These are phyloP conservation scores for Pantelozetes paolii DNA, from an alignment of 2,888 invertebrate genomes.

Conservation along the genomic window DNA sequence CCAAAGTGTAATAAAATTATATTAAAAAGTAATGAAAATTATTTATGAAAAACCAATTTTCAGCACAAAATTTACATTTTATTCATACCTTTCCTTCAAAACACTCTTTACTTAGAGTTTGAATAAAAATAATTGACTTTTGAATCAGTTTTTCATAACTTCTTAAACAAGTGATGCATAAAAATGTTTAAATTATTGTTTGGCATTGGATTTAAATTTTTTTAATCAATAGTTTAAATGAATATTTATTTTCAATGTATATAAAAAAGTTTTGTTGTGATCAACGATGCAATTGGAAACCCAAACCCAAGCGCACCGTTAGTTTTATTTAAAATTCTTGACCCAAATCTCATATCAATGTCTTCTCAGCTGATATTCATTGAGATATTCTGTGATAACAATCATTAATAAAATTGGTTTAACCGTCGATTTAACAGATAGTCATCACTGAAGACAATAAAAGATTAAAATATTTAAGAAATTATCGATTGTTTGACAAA, in stretches of 20 bases:
- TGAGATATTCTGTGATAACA: not conserved
- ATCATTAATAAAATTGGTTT: not conserved
- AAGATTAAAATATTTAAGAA: not conserved
- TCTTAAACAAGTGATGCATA: too few species aligned
- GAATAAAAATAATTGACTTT: too few species aligned
- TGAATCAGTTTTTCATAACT: too few species aligned
- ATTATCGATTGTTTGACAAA: not conserved
- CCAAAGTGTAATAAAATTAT: too few species aligned
- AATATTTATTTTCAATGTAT: not conserved
- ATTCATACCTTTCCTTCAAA: too few species aligned
- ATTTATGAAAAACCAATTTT: too few species aligned
- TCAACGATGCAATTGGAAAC: not conserved
- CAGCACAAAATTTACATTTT: too few species aligned
- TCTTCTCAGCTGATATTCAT: not conserved
- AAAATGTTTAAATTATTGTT: too few species aligned
- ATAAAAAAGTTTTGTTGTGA: not conserved
- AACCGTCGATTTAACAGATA: not conserved
- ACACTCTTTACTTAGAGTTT: too few species aligned
- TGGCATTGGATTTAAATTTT: too few species aligned
- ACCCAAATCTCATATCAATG: constrained; percentile 10
- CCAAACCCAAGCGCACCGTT: not conserved
- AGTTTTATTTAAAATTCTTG: not conserved
- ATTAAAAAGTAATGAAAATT: too few species aligned
- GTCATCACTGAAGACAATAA: not conserved
- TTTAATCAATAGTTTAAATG: too few species aligned